These are phyloP conservation scores for Polyommatus icarus DNA, from an alignment of 2,888 invertebrate species.

Conservation along the genomic window DNA sequence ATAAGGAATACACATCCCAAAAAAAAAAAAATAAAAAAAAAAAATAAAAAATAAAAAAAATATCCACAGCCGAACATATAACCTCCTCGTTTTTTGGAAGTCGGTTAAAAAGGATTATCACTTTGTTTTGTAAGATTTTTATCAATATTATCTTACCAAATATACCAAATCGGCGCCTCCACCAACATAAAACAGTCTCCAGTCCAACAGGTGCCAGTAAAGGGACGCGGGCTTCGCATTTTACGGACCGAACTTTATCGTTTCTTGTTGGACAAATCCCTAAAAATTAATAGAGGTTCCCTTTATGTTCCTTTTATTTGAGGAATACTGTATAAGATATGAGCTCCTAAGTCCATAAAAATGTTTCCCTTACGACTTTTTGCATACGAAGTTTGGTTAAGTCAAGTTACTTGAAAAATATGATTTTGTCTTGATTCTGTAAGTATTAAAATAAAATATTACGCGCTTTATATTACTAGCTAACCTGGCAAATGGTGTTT, in stretches of 20 bases:
- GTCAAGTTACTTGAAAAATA: neutral
- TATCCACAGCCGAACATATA: too few species aligned
- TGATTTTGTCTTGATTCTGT: neutral
- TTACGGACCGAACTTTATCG: slow-evolving; percentile 25
- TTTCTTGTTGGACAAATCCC: slow-evolving; percentile 29
- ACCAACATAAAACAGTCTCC: neutral
- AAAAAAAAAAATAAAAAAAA: too few species aligned
- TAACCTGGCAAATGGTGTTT: too few species aligned
- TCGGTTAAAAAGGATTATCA: too few species aligned
- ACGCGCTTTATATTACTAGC: too few species aligned
- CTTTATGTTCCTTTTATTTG: slow-evolving; percentile 23
- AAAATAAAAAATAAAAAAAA: too few species aligned
- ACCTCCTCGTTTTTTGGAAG: too few species aligned
- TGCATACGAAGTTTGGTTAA: neutral
- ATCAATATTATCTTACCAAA: neutral
- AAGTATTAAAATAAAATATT: neutral
- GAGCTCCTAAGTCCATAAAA: neutral
- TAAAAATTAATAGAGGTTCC: slow-evolving; percentile 27
- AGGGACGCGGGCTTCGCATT: slow-evolving; percentile 9
- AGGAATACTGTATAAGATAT: slow-evolving; percentile 4
- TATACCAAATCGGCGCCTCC: neutral
- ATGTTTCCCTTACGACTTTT: neutral
- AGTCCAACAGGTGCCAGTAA: slow-evolving; percentile 20
- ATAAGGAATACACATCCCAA: too few species aligned
- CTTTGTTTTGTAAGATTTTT: neutral